Base-by-base conservation (phyloP, 2,113 vertebrate species). In the Pogonocichla stellata region DNA sequence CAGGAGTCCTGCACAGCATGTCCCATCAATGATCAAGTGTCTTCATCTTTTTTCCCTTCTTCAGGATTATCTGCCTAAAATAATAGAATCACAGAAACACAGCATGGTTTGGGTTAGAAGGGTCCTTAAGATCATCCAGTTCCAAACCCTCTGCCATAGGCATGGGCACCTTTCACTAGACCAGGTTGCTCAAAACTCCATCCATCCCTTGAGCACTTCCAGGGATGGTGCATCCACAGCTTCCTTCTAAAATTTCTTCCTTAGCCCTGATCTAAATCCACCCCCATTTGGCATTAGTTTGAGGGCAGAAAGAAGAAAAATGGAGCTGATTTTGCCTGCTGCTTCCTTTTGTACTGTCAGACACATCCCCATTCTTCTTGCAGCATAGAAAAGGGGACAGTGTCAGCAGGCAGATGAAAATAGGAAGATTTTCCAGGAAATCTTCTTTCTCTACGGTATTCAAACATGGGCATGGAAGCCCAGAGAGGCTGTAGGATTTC, bases 381-480 rank as follows among this genome's bases (percentile, higher is more conserved):
- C 58, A 51, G 17, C 60, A 43, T 16, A 36, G 69, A 33, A 53
- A 80, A 26, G 20, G 3, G 5, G 8, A 33, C 1, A 2, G n/a
- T 45, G 20, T 26, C 69, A 86, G 33, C 50, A 86, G 54, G 3
- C 23, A 75, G 29, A 43, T 12, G 15, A 73, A 79, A 69, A 29
- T 4, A 61, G 50, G 16, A 70, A 61, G 34, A 31, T 31, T 10
- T 7, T 1, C 43, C 24, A 34, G 58, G 43, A 84, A 72, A 48
- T 22, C 18, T 43, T 43, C 47, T 36, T 50, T 57, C 18, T 8
- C 34, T 8, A 0, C 10, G 8, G 3, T 7, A 1, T 16, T 65
- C 31, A 80, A n/a, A 54, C 10, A 5, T 8, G 12, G 48, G 19
- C 5, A 3, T 24, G n/a, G 82, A n/a, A 79, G 9, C 42, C 28